A percentile compares a stretch with the other conserved stretches of the same genome.
Conservation (phyloP, 2,113 vertebrate genomes). For the Tauraco erythrolophus region DNA sequence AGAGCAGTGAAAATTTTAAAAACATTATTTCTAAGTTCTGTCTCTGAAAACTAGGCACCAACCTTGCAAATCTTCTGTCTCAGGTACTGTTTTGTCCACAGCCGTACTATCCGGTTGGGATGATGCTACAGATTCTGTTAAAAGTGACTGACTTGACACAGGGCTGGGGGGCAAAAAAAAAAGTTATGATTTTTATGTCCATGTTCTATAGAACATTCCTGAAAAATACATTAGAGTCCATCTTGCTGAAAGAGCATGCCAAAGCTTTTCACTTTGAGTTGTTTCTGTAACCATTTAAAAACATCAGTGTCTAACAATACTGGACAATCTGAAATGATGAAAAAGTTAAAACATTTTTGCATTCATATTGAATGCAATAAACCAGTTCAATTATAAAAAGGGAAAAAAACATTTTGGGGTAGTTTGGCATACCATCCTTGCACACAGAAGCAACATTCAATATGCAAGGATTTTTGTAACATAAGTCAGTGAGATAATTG, state of each 20-base stretch:
- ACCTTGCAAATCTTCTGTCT: constrained; percentile 85
- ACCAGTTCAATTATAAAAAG: neutral
- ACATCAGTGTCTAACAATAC: neutral
- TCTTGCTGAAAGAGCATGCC: neutral
- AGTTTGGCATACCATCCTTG: neutral
- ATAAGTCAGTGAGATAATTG: neutral
- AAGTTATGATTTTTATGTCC: neutral
- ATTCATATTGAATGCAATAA: neutral
- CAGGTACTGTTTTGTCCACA: constrained; percentile 78
- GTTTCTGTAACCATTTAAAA: neutral
- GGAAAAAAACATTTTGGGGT: neutral
- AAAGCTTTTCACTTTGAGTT: neutral
- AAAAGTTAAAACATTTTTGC: neutral
- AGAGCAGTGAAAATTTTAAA: neutral
- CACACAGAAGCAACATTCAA: neutral
- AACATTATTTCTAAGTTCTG: neutral
- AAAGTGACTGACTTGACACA: constrained; percentile 80
- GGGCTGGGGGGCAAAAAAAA: constrained; percentile 57
- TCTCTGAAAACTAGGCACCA: neutral
- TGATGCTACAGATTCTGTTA: constrained; percentile 80
- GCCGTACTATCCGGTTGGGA: constrained; percentile 78
- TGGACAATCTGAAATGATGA: neutral
- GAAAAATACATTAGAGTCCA: neutral
- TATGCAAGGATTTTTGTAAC: neutral
- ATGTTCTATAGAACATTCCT: neutral